Evolutionary conservation across 2,113 vertebrate genomes (phyloP), one percentile per base, ranked within the genome.

Genomic region (Taurulus bubalis): DNA sequence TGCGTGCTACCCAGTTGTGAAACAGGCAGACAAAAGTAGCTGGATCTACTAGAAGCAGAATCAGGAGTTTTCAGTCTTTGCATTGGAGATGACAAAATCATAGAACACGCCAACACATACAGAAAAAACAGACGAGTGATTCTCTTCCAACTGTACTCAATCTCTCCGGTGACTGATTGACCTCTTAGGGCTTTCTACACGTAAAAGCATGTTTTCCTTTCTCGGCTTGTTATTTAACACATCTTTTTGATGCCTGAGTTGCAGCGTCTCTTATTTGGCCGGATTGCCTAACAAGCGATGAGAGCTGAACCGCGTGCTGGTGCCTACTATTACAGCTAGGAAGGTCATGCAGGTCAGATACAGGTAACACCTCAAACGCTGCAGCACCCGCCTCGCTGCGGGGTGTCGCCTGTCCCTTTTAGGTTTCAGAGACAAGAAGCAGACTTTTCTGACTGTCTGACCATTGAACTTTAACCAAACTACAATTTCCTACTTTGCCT

Each of bases 151-250:
- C 74, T 32, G 38, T 58, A 34, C 63, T 55, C 22, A 1, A 5
- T 42, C 34, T 45, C 47, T 82, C 65, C 40, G 20, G 0, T 64
- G 79, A 81, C 77, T 78, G 82, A 88, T 83, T 82, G 75, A 82
- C 60, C 84, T 87, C 66, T 74, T 0, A 68, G 78, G 82, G 28
- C 38, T 60, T 85, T 81, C 24, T 32, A 59, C 49, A 78, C 6
- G 22, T 62, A 75, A 79, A 73, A 71, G 67, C 22, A 18, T 79
- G n/a, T 86, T 84, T 36, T 16, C 32, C 34, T 47, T 40, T 34
- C 49, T 73, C 55, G 6, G 91, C 92, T 84, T 93, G 91, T 93
- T 89, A 94, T 93, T 90, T 84, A 90, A 94, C 83, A 71, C 69
- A 20, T 16, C 71, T 6, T 42, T 82, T 69, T 79, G 82, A 90